Conservation (phyloP, 2,888 invertebrate species). For the Artemia sp. region DNA sequence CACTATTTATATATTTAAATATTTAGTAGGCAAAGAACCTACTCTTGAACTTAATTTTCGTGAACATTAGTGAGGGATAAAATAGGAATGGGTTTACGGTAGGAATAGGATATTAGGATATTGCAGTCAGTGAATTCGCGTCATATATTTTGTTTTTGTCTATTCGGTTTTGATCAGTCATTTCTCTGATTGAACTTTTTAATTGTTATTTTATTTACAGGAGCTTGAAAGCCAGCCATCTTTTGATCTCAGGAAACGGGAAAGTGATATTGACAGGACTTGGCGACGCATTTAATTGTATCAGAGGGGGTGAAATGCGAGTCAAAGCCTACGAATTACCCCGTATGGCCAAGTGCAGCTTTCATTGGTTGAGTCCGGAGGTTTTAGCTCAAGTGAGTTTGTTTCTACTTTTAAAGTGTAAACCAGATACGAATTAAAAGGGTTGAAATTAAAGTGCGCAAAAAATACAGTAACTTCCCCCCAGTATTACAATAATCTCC, state of each 20-base stretch:
- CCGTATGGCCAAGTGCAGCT: constrained; percentile 45
- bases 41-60: too few relatives aligned
- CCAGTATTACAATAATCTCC: too few relatives aligned
- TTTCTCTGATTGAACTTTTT: not conserved
- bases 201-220: constrained; percentile 36
- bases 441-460: too few relatives aligned
- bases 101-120: too few relatives aligned
- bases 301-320: constrained; percentile 51
- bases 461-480: too few relatives aligned
- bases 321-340: constrained; percentile 57
- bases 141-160: not conserved
- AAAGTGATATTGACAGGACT: constrained; percentile 58
- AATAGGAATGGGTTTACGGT: too few relatives aligned
- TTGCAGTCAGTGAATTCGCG: not conserved
- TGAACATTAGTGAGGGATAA: too few relatives aligned
- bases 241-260: constrained; percentile 54
- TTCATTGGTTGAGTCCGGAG: constrained; percentile 86
- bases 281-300: constrained; percentile 54
- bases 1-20: too few relatives aligned
- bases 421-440: too few relatives aligned
- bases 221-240: constrained; percentile 64
- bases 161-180: not conserved
- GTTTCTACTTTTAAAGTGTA: not conserved
- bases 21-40: too few relatives aligned
- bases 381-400: constrained; percentile 54